Evolutionary conservation across 1,140 invertebrate species (phyloP).

Genomic region (Monomorium pharaonis): DNA sequence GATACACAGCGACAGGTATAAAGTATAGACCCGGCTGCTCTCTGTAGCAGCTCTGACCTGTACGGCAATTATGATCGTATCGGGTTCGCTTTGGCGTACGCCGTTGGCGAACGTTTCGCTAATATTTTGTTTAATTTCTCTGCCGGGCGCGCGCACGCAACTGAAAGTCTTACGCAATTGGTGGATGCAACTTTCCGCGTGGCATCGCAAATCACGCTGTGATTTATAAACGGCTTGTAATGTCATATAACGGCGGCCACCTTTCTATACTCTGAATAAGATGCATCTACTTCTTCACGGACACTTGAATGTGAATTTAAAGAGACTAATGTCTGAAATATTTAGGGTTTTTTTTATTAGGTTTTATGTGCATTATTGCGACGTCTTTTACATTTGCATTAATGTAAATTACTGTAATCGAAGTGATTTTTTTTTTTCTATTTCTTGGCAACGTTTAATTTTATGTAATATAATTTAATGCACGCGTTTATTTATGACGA

Average conservation of each 20-base stretch:
- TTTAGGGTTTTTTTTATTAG: not conserved
- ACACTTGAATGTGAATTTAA: not conserved
- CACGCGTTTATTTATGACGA: not conserved
- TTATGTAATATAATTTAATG: not conserved
- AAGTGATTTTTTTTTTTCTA: not conserved
- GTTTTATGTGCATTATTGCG: not conserved
- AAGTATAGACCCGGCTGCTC: slow-evolving; percentile 6
- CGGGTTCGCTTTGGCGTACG: slow-evolving; percentile 45
- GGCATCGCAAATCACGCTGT: slow-evolving; percentile 12
- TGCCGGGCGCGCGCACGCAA: slow-evolving; percentile 1
- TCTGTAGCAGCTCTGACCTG: slow-evolving; percentile 23
- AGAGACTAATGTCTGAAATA: not conserved
- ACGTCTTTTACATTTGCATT: not conserved
- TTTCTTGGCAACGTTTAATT: not conserved
- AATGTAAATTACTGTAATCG: not conserved
- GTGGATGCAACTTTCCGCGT: slow-evolving; percentile 30
- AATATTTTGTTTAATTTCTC: slow-evolving; percentile 51
- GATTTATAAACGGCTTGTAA: slow-evolving; percentile 42
- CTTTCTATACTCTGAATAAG: slow-evolving; percentile 17
- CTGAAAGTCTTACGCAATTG: slow-evolving; percentile 28
- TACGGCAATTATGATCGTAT: slow-evolving; percentile 65
- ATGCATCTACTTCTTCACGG: not conserved
- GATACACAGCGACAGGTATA: slow-evolving; percentile 51
- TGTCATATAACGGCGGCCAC: not conserved
- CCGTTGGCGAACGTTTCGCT: not conserved